Evolutionary conservation across 1,140 invertebrate species (phyloP).

Genomic region (Macrobrachium nipponense): DNA sequence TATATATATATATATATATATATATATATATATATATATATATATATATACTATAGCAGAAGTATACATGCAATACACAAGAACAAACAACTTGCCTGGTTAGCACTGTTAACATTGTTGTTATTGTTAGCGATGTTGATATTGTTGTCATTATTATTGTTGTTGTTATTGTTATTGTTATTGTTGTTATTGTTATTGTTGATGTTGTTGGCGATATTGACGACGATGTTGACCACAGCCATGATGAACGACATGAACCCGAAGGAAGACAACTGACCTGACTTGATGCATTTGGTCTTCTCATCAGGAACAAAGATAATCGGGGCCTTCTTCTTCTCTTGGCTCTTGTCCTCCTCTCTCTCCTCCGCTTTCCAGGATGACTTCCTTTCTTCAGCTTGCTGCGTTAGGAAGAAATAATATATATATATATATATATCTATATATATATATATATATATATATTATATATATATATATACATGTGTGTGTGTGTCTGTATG

Average conservation of each 20-base stretch:
- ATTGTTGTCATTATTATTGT: constrained; percentile 55
- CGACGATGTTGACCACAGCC: constrained; percentile 53
- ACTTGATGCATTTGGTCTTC: constrained; percentile 23
- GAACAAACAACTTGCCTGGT: constrained; percentile 26
- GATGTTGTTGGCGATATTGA: constrained; percentile 55
- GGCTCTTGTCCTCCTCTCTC: neutral
- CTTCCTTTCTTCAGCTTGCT: constrained; percentile 2
- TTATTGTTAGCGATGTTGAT: constrained; percentile 51
- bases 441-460: neutral
- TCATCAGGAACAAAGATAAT: constrained; percentile 51
- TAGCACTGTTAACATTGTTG: constrained; percentile 56
- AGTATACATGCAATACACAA: neutral
- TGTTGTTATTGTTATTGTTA: constrained; percentile 58
- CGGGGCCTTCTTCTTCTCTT: constrained; percentile 9
- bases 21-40: constrained; percentile 1
- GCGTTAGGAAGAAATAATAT: neutral
- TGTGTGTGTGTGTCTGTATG: neutral
- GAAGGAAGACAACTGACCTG: constrained; percentile 46
- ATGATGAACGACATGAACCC: constrained; percentile 54
- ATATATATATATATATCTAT: no score
- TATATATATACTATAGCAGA: neutral
- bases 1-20: neutral
- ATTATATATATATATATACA: neutral
- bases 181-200: constrained; percentile 57
- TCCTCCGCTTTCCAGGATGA: neutral